Percentiles rank a stretch among this genome's conserved stretches.
Evolutionary conservation across 2,888 invertebrate genomes (phyloP).

Genomic region (Drosophila stalkeri): DNA sequence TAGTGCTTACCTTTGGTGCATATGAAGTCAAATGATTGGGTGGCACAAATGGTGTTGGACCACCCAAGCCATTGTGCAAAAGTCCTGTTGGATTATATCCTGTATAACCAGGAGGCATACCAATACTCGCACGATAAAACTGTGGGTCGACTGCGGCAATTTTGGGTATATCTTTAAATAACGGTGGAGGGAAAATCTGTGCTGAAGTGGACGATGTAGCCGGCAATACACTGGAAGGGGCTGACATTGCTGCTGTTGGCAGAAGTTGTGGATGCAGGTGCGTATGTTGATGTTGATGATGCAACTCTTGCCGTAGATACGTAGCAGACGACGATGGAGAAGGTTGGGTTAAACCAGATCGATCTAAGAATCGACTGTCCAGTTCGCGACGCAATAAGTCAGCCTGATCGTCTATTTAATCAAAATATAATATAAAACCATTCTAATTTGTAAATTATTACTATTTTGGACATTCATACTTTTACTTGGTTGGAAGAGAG

Average conservation of each 20-base stretch:
- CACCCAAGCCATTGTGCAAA: conserved; percentile 91
- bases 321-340: conserved; percentile 85
- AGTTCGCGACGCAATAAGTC: conserved; percentile 95
- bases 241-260: conserved; percentile 86
- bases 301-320: conserved; percentile 93
- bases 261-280: conserved; percentile 93
- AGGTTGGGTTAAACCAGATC: conserved; percentile 89
- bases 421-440: not conserved
- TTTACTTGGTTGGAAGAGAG: conserved; percentile 94
- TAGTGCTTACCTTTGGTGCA: conserved; percentile 92
- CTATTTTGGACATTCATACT: conserved; percentile 67
- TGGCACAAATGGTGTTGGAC: conserved; percentile 94
- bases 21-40: conserved; percentile 94
- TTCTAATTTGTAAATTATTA: not conserved
- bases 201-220: conserved; percentile 87
- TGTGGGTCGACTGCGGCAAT: conserved; percentile 91
- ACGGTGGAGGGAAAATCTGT: conserved; percentile 87
- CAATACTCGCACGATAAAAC: conserved; percentile 89
- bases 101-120: conserved; percentile 91
- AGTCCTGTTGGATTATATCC: conserved; percentile 90
- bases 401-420: conserved; percentile 88
- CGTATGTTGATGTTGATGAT: conserved; percentile 96
- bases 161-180: conserved; percentile 96
- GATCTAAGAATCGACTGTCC: conserved; percentile 95
- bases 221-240: conserved; percentile 83